Base-by-base conservation (phyloP, 2,888 invertebrate species). In the Nomada fabriciana region DNA sequence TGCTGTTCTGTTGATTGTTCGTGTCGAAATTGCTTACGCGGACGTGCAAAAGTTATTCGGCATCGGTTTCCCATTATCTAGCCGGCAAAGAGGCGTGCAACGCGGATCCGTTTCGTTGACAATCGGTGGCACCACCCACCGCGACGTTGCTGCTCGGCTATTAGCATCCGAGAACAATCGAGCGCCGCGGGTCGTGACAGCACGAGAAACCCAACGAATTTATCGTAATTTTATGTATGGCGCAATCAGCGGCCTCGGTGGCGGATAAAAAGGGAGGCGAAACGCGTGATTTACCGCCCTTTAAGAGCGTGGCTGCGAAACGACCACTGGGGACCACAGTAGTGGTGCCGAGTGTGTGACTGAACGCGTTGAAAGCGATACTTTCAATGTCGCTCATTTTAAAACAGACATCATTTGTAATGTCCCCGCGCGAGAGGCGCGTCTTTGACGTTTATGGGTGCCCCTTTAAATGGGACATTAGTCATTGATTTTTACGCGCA, bases 211-310 rank as follows among this genome's bases (percentile, higher is more conserved):
- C 85, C 84, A 78, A 52, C 73, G 88, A 83, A 93, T 93, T 93
- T 93, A 93, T 93, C 91, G 93, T 93, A 91, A 93, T 93, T 93
- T 93, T 93, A 93, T 93, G 93, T 93, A 93, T 92, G 91, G 90
- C 91, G 91, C 93, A 92, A 93, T 93, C 91, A 91, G 88, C 74
- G 89, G 69, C 82, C 83, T 81, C 89, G 86, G 86, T 89, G 89
- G 86, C 88, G 88, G 87, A 86, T 88, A 89, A 90, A 90, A 90
- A 89, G 88, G 87, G 88, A 88, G 89, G 85, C 83, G 86, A 89
- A 86, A 86, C 75, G 76, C 83, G 85, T 92, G 92, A 93, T 93
- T 92, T 91, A 92, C 89, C 72, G 89, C 86, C 89, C 80, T 91
- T 91, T 91, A 89, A 90, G 86, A 89, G 80, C 83, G 70, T 70